phyloP scores from a whole-genome alignment of 2,113 vertebrate genomes.

The Lophochroa leadbeateri region DNA sequence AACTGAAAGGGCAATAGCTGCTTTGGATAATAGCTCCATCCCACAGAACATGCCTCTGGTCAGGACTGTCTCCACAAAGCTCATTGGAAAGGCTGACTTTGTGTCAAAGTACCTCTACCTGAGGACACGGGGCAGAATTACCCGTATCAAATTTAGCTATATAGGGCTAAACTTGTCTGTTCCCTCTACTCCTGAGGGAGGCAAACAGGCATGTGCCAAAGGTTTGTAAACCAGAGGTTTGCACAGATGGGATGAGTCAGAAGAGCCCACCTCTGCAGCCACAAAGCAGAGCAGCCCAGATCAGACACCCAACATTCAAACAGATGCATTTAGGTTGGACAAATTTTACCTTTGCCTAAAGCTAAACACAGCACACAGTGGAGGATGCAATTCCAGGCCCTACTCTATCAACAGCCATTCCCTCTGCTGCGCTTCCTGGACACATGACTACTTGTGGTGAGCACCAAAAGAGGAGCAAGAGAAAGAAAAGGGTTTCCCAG shows the following conservation, averaged over 20 bases:
- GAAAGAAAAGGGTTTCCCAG: background rate
- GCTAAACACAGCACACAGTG: background rate
- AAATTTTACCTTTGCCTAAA: background rate
- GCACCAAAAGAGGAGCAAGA: background rate
- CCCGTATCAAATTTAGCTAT: background rate
- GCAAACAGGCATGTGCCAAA: background rate
- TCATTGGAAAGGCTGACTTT: background rate
- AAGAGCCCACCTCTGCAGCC: background rate
- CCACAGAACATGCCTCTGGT: background rate
- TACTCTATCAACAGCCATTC: background rate
- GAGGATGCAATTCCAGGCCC: background rate
- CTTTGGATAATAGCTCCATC: background rate
- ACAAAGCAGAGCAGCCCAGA: background rate
- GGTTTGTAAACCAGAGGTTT: background rate
- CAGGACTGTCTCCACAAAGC: background rate
- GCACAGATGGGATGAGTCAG: background rate
- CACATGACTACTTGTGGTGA: rapidly evolving
- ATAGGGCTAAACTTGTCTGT: background rate
- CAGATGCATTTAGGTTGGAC: rapidly evolving
- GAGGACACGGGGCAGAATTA: background rate
- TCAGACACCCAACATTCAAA: rapidly evolving
- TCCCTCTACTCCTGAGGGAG: background rate
- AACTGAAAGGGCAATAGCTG: background rate
- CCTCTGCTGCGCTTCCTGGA: background rate
- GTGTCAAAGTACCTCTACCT: rapidly evolving